A percentile compares a stretch with the other conserved stretches of the same genome.
These are phyloP conservation scores for Drosophila kanapiae DNA, from an alignment of 1,140 invertebrate species.

Conservation along the genomic window DNA sequence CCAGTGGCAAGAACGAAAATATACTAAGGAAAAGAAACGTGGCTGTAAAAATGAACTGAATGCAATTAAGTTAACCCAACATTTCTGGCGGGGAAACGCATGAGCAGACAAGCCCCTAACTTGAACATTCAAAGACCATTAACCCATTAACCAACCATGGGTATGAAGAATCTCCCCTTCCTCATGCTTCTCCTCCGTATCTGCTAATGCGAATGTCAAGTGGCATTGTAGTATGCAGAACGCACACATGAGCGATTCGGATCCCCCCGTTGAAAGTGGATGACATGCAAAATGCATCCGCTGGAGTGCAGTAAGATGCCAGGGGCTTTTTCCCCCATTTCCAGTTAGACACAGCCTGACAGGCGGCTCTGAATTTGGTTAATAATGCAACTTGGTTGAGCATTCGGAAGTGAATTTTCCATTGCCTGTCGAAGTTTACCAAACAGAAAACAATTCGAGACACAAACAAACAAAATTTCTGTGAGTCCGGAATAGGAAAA, in stretches of 20 bases:
- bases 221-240: conserved; percentile 55
- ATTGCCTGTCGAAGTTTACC: conserved; percentile 33
- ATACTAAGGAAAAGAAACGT: neutral
- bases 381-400: conserved; percentile 43
- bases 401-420: conserved; percentile 59
- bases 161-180: conserved; percentile 7
- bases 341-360: conserved; percentile 48
- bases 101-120: conserved; percentile 9
- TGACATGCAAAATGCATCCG: conserved; percentile 60
- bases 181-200: neutral
- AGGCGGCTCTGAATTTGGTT: conserved; percentile 59
- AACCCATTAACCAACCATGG: conserved; percentile 29
- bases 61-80: neutral
- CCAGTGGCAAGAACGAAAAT: neutral
- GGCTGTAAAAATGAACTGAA: neutral
- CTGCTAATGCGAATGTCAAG: conserved; percentile 63
- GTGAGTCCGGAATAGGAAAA: conserved; percentile 1
- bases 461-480: conserved; percentile 14
- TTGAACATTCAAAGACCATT: conserved; percentile 52
- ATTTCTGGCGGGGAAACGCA: conserved; percentile 11
- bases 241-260: conserved; percentile 64
- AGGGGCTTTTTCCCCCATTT: neutral
- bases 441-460: conserved; percentile 41
- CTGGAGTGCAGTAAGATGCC: conserved; percentile 67
- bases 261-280: conserved; percentile 35